phyloP scores from a whole-genome alignment of 2,797 vertebrate species.

The Molossus alvarezi region DNA sequence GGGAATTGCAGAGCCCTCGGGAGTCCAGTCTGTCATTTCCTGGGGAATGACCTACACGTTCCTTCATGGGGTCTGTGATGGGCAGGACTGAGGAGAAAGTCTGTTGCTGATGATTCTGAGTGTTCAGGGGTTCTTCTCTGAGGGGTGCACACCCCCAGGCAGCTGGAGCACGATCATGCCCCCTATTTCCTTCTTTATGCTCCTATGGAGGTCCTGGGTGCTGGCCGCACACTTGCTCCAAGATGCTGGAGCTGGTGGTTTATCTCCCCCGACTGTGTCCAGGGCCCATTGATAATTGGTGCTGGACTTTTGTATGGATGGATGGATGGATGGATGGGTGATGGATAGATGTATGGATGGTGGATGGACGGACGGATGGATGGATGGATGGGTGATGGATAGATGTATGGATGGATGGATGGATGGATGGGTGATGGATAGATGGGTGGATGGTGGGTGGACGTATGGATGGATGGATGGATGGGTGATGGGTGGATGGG shows the following conservation, averaged over 20 bases:
- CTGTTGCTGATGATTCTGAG: not conserved
- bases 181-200: accelerated
- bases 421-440: accelerated
- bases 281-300: not conserved
- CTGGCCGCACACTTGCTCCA: not conserved
- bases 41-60: not conserved
- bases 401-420: not conserved
- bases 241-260: no score
- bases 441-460: accelerated
- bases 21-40: not conserved
- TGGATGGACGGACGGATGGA: not conserved
- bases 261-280: not conserved
- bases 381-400: no score
- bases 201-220: not conserved
- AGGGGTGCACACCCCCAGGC: accelerated
- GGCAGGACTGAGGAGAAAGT: no score
- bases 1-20: not conserved
- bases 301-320: not conserved
- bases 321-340: not conserved
- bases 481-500: no score
- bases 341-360: not conserved
- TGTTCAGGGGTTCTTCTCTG: not conserved
- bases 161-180: not conserved
- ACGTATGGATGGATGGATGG: not conserved
- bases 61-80: accelerated